Evolutionary conservation across 1,140 invertebrate species (phyloP), one percentile per base, ranked within the genome.

Genomic region (Leucophenga varia): DNA sequence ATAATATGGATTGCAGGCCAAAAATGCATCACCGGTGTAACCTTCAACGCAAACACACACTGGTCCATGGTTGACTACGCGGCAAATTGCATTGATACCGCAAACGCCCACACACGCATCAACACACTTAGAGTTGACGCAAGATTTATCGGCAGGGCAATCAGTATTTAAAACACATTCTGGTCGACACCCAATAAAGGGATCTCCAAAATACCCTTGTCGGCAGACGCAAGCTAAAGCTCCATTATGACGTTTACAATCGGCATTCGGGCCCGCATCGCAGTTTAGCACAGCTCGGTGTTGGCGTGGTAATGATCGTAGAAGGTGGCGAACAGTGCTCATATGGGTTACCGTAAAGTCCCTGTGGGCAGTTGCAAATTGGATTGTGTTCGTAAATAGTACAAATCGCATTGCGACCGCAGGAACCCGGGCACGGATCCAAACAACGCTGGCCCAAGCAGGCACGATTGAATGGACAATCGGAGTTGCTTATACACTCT

Each of bases 381-480:
- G 90, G 88, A 47, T 84, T 82, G 59, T 92, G 90, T 43, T 85
- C 79, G 42, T 89, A 82, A 2, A 88, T 87, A 35, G 79, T 78
- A 63, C 91, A 94, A 37, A 84, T 72, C 30, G 90, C 87, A 67
- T 90, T 88, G 16, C 34, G 79, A 32, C 89, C 89, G 72, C 91
- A 93, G 1, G 89, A 86, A 25, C 89, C 89, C 16, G 84, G 83
- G 60, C 90, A 93, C 25, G 90, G 89, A 76, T 92, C 87, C 3
- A 82, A 74, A 61, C 90, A 93, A 59, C 81, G 84, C 65, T 86
- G 82, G 36, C 83, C 81, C 19, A 91, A 76, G 68, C 90, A 94
- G 43, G 89, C 86, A 58, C 81, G 83, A 73, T 90, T 79, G 48
- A 86, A 87, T 17, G 84, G 77, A 79, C 90, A 93, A 54, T 92